Conservation (phyloP, 2,113 vertebrate species). For the Athene noctua region DNA sequence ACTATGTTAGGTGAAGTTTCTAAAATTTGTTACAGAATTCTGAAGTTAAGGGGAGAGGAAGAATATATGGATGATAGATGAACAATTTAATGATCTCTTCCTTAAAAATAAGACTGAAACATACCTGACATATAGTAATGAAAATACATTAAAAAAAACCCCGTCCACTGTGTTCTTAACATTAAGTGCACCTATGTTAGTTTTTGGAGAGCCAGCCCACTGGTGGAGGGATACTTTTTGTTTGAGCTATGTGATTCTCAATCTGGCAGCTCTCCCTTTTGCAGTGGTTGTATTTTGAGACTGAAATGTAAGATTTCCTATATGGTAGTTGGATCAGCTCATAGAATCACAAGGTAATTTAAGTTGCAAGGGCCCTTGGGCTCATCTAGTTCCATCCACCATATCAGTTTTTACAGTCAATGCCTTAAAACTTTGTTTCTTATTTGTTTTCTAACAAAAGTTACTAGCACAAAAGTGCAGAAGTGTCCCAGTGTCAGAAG, state of each 20-base stretch:
- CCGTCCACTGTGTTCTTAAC: neutral
- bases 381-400: neutral
- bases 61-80: neutral
- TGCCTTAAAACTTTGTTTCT: neutral
- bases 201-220: neutral
- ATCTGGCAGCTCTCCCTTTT: neutral
- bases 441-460: neutral
- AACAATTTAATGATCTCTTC: neutral
- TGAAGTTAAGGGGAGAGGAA: neutral
- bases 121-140: neutral
- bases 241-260: neutral
- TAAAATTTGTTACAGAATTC: neutral
- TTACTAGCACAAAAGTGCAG: neutral
- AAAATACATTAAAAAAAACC: neutral
- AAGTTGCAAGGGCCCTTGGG: neutral
- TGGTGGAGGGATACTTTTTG: neutral
- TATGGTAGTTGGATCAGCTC: neutral
- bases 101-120: neutral
- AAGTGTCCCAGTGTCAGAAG: neutral
- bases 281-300: neutral
- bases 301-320: neutral
- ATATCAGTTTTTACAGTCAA: neutral
- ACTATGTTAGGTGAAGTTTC: neutral
- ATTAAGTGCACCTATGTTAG: neutral
- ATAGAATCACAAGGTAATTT: neutral